phyloP scores from a whole-genome alignment of 2,113 vertebrate species.

The Vombatus ursinus region DNA sequence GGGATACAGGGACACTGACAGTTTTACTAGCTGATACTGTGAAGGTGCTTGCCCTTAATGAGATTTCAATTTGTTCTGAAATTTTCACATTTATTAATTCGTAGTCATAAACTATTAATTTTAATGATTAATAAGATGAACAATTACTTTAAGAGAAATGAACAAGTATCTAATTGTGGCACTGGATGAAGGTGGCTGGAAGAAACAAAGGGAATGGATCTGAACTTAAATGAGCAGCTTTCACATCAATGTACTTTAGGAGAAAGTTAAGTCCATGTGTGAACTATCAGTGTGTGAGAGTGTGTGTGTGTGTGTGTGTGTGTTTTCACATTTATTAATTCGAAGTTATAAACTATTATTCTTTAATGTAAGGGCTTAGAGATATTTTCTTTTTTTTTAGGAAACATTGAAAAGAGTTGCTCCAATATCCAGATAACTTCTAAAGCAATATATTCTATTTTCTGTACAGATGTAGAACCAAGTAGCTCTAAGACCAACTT shows the following conservation, averaged over 20 bases:
- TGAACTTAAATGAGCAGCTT: neutral
- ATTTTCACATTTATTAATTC: slow-evolving; percentile 14
- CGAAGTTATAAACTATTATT: too few relatives aligned
- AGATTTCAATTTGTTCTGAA: neutral
- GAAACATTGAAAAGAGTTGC: slow-evolving; percentile 38
- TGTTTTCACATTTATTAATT: too few relatives aligned
- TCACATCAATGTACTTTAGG: neutral
- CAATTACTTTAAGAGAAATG: neutral
- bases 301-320: too few relatives aligned
- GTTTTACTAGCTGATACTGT: neutral
- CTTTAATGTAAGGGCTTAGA: neutral
- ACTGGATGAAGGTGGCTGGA: too few relatives aligned
- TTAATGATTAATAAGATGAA: neutral
- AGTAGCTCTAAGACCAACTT: neutral
- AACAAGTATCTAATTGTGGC: neutral
- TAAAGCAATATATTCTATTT: slow-evolving; percentile 20
- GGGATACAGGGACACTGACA: neutral
- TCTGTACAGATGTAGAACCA: neutral
- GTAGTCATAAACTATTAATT: neutral
- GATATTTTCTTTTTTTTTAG: slow-evolving; percentile 40
- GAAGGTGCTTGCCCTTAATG: neutral
- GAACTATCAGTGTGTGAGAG: neutral
- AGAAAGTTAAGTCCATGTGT: fast-evolving
- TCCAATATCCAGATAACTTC: slow-evolving; percentile 28
- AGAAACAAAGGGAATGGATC: neutral